phyloP scores from a whole-genome alignment of 2,888 invertebrate species.

The Petrolisthes cinctipes region DNA sequence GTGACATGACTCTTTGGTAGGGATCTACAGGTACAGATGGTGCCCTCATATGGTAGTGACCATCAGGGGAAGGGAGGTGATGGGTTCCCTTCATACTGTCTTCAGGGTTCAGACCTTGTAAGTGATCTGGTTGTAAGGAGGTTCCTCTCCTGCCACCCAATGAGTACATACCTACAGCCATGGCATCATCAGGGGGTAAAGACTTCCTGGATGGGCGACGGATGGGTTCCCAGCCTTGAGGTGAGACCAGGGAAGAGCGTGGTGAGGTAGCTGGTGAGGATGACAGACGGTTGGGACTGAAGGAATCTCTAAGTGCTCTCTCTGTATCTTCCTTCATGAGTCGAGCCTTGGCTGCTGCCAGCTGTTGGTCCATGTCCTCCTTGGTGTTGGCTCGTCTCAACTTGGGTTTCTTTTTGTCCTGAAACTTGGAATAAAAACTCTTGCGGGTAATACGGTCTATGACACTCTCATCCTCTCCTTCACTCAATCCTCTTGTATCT shows the following conservation, averaged over 20 bases:
- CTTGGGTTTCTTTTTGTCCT: conserved; percentile 59
- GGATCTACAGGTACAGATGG: conserved; percentile 50
- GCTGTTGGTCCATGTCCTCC: conserved; percentile 62
- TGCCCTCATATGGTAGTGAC: conserved; percentile 17
- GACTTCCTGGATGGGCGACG: conserved; percentile 45
- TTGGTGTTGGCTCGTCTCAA: conserved; percentile 52
- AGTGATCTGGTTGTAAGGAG: conserved; percentile 53
- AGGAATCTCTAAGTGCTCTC: conserved; percentile 37
- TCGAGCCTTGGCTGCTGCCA: conserved; percentile 64
- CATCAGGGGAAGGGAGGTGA: conserved; percentile 37
- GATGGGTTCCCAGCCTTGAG: conserved; percentile 41
- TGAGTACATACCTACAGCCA: not conserved
- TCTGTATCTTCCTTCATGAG: conserved; percentile 58
- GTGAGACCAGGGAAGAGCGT: conserved; percentile 43
- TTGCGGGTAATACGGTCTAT: conserved; percentile 65
- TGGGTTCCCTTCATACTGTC: not conserved
- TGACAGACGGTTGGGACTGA: conserved; percentile 39
- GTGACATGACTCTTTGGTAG: conserved; percentile 34
- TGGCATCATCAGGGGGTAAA: conserved; percentile 45
- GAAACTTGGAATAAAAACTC: conserved; percentile 64
- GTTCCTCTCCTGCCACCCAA: conserved; percentile 42
- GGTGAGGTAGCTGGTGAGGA: conserved; percentile 46
- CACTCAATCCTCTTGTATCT: conserved; percentile 42
- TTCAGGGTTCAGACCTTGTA: not conserved
- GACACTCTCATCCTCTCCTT: conserved; percentile 64